Evolutionary conservation across 2,113 vertebrate species (phyloP), one percentile per base, ranked within the genome.

Genomic region (Dicerorhinus sumatrensis): DNA sequence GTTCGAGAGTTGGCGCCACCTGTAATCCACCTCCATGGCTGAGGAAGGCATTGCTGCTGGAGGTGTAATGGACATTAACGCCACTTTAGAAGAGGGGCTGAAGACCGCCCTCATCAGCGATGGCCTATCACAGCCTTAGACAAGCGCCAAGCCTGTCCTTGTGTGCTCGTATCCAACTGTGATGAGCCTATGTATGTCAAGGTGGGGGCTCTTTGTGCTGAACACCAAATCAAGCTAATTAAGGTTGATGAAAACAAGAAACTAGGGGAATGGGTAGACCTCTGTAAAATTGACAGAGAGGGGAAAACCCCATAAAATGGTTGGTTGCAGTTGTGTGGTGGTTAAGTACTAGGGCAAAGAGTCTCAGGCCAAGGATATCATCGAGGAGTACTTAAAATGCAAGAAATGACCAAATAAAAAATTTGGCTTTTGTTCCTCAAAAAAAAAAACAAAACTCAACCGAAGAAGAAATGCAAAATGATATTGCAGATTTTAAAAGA

Each of bases 21-120:
- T 42, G 16, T 96, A 46, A 12, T 48, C 72, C 70, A 73, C 39
- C 25, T 11, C 27, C 11, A 99, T 99, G 99, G 99, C 99, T 98
- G 99, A 99, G 99, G 99, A 99, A 99, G 99, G 99, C 99, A 99
- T 99, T 96, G 98, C 99, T 98, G 99, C 99, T 91, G 99, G 99
- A 99, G 99, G 99, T 99, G 99, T 99, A 98, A 99, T 99, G 99
- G 99, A 99, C 98, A 99, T 99, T 80, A 99, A 99, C 99, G 99
- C 99, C 46, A 99, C 99, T 95, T 99, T 99, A 95, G 99, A 99
- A 96, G 99, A 99, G 98, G 99, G 99, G 99, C 99, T 99, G 79
- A 99, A 99, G 99, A 99, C 99, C 48, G 11, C 99, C 98, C 99
- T 99, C 62, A 99, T 99, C 97, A 99, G 99, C 4, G 99, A 99